Percentiles rank a stretch among this genome's conserved stretches.
These are phyloP conservation scores for Diploptera punctata DNA, from an alignment of 2,888 invertebrate genomes.

Conservation along the genomic window DNA sequence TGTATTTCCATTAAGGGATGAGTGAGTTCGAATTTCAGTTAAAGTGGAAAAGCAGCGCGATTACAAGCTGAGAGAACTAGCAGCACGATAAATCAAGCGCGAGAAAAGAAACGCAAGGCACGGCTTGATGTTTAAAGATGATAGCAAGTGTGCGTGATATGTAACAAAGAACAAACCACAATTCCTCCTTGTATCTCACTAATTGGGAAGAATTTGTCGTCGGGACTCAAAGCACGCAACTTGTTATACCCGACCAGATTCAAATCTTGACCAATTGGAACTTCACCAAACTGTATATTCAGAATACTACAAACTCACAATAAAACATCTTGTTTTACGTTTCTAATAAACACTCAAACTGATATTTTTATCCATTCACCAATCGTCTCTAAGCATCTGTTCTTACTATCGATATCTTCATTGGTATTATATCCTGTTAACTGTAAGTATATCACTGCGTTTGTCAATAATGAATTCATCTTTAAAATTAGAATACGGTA, in stretches of 20 bases:
- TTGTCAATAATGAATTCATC: too few species aligned
- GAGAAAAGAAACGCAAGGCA: too few species aligned
- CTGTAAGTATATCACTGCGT: too few species aligned
- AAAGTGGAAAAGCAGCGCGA: not conserved
- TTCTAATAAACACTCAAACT: not conserved
- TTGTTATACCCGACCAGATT: not conserved
- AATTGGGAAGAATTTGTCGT: conserved; percentile 23
- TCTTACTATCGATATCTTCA: too few species aligned
- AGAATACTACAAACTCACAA: too few species aligned
- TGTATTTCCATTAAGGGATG: too few species aligned
- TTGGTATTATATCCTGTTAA: too few species aligned
- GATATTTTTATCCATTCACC: too few species aligned
- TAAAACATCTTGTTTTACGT: conserved; percentile 4
- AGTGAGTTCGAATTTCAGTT: not conserved
- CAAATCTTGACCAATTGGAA: conserved; percentile 14
- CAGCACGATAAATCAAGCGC: not conserved
- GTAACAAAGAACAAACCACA: not conserved
- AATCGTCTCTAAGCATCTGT: too few species aligned
- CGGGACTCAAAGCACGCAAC: conserved; percentile 8
- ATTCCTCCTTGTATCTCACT: not conserved
- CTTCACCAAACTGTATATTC: conserved; percentile 1
- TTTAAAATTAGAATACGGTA: too few species aligned
- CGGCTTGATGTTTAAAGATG: too few species aligned
- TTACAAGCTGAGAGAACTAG: not conserved
- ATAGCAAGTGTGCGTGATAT: not conserved